These are phyloP conservation scores for Melanargia galathea DNA, from an alignment of 2,888 invertebrate genomes.

Conservation along the genomic window DNA sequence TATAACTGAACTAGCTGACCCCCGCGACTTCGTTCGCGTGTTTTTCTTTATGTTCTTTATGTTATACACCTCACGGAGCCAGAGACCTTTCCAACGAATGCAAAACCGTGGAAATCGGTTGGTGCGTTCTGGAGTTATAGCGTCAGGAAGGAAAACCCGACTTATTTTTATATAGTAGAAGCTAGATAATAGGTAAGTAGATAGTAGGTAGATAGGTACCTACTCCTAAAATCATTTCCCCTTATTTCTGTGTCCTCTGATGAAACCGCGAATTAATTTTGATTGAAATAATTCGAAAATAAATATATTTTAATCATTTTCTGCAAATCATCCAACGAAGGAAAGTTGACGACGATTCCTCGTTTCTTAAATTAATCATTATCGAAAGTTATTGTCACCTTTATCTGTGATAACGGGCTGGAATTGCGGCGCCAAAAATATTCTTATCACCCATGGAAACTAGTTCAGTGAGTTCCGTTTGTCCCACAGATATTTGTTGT, in stretches of 20 bases:
- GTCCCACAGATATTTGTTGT: constrained; percentile 14
- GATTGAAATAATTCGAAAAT: no score
- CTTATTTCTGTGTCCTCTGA: neutral
- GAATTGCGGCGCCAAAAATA: constrained; percentile 60
- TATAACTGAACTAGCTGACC: no score
- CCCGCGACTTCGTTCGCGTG: no score
- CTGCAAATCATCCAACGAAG: neutral
- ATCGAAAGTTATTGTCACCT: constrained; percentile 19
- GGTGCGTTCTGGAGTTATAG: no score
- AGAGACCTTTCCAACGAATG: no score
- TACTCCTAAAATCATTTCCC: neutral
- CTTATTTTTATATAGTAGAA: no score
- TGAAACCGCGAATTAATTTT: constrained; percentile 1
- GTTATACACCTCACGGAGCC: no score
- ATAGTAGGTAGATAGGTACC: no score
- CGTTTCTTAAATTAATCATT: constrained; percentile 21
- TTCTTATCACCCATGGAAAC: constrained; percentile 66
- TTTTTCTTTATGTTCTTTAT: no score
- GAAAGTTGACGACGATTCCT: neutral
- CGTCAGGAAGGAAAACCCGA: no score
- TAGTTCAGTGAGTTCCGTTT: constrained; percentile 56
- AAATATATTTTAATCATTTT: neutral
- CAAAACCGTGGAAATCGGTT: no score
- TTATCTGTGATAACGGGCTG: constrained; percentile 13
- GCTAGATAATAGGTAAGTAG: no score